phyloP scores from a whole-genome alignment of 2,888 invertebrate genomes.

The Clistopyga incitator region DNA sequence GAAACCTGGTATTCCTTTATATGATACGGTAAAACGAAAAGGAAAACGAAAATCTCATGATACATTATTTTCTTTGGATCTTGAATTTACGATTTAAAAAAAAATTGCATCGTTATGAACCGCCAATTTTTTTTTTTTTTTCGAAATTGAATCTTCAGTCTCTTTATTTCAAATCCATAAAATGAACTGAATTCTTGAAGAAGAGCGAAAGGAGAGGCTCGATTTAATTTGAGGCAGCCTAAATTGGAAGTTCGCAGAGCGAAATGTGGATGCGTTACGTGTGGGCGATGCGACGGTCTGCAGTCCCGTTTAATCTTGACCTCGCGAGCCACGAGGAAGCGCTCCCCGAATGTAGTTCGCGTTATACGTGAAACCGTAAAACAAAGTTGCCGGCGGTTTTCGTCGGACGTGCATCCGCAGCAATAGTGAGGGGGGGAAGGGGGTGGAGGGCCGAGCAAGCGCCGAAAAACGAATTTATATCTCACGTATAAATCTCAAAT shows the following conservation, averaged over 20 bases:
- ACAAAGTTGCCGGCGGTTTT: slow-evolving; percentile 25
- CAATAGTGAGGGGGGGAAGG: background rate
- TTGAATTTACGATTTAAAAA: no score
- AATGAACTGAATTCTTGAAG: background rate
- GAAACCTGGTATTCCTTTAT: no score
- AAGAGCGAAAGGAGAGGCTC: background rate
- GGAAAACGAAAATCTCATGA: no score
- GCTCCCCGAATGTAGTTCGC: background rate
- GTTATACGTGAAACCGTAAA: slow-evolving; percentile 37
- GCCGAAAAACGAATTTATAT: slow-evolving; percentile 55
- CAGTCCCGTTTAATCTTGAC: slow-evolving; percentile 31
- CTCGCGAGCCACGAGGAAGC: slow-evolving; percentile 24
- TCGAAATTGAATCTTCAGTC: no score
- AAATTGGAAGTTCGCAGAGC: background rate
- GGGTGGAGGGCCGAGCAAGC: background rate
- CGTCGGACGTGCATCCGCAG: slow-evolving; percentile 43
- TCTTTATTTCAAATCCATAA: no score
- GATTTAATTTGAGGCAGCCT: no score
- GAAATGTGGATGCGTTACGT: background rate
- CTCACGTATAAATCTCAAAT: slow-evolving; percentile 62
- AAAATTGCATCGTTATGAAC: no score
- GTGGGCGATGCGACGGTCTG: slow-evolving; percentile 9
- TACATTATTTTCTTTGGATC: no score
- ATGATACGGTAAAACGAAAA: no score
- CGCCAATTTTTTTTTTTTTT: no score